phyloP scores from a whole-genome alignment of 2,113 vertebrate genomes.

The Heptranchias perlo region DNA sequence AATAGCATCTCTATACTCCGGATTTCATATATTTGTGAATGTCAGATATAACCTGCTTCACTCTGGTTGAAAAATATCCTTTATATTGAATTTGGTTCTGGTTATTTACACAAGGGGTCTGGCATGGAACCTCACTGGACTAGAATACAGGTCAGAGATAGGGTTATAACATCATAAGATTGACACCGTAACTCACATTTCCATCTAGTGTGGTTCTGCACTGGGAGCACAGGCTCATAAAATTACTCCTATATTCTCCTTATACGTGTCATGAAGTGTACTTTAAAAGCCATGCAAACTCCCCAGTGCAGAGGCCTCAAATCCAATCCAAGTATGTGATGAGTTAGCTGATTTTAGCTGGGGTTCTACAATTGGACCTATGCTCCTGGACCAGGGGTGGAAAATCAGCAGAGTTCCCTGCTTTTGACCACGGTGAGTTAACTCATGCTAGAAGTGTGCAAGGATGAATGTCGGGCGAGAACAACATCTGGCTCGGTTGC shows the following conservation, averaged over 20 bases:
- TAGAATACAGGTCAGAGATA: neutral
- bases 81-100: neutral
- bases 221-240: neutral
- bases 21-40: neutral
- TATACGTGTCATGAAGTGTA: neutral
- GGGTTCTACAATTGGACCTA: neutral
- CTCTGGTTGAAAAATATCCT: neutral
- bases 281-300: neutral
- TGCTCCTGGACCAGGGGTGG: neutral
- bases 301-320: neutral
- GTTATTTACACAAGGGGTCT: neutral
- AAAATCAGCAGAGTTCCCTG: neutral
- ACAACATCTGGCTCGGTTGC: neutral
- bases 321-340: neutral
- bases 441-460: neutral
- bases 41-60: neutral
- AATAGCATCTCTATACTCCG: neutral
- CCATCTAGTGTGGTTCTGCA: neutral
- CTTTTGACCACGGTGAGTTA: neutral
- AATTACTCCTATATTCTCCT: neutral
- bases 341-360: neutral
- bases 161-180: neutral
- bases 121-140: neutral
- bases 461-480: neutral
- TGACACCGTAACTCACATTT: neutral